Evolutionary conservation across 1,140 invertebrate genomes (phyloP).

Genomic region (Archegozetes longisetosus): DNA sequence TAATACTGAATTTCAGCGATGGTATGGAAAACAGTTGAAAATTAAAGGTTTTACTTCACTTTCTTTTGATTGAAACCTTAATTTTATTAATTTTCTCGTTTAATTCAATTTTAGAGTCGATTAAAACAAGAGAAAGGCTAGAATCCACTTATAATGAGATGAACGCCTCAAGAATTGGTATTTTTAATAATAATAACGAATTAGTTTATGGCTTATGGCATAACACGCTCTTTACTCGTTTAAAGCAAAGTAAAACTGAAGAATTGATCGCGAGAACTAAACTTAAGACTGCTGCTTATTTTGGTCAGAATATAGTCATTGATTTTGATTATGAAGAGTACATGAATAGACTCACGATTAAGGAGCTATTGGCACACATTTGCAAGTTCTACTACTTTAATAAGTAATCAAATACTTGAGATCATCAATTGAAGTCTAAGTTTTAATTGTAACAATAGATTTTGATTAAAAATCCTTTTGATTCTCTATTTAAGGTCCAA

Average conservation of each 20-base stretch:
- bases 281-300: conserved; percentile 45
- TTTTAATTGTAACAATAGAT: neutral
- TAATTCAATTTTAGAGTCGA: neutral
- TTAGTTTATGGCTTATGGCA: conserved; percentile 9
- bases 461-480: neutral
- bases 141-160: neutral
- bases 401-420: too few relatives aligned
- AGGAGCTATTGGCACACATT: neutral
- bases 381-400: neutral
- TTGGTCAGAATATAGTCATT: conserved; percentile 53
- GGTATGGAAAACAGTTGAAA: neutral
- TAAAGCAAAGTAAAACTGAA: neutral
- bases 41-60: too few relatives aligned
- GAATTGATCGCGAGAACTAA: conserved; percentile 22
- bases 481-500: neutral
- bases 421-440: neutral
- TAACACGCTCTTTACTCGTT: conserved; percentile 4
- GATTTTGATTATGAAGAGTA: conserved; percentile 59
- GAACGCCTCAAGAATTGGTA: neutral
- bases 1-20: neutral
- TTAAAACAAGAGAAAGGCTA: neutral
- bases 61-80: neutral
- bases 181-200: neutral
- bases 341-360: conserved; percentile 38
- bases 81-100: neutral